Percentiles rank a stretch among this genome's conserved stretches.
Evolutionary conservation across 2,888 invertebrate species (phyloP).

Genomic region (Acrobasis consociella): DNA sequence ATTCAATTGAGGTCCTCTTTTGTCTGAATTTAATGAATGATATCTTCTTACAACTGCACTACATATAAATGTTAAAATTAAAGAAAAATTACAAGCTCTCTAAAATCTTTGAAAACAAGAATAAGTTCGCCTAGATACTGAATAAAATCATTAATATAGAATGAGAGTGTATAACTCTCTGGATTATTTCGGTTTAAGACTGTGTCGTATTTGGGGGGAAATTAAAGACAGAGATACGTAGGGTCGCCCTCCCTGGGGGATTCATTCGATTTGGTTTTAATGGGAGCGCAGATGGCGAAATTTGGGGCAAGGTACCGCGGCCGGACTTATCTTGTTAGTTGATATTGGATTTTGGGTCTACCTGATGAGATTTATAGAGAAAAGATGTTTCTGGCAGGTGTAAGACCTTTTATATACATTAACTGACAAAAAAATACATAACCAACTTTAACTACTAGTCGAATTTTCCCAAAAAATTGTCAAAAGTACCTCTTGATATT

Average conservation of each 20-base stretch:
- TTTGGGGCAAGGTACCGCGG: constrained; percentile 7
- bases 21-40: neutral
- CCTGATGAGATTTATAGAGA: constrained; percentile 5
- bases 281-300: constrained; percentile 10
- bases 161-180: neutral
- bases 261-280: constrained; percentile 16
- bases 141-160: no score
- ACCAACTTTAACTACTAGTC: no score
- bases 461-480: no score
- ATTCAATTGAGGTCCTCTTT: neutral
- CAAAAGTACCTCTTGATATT: no score
- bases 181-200: constrained; percentile 15
- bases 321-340: neutral
- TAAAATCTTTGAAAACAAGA: no score
- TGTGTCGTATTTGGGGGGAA: constrained; percentile 6
- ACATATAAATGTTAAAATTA: no score
- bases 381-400: no score
- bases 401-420: no score
- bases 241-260: constrained; percentile 8
- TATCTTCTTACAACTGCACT: no score
- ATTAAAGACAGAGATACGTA: constrained; percentile 14
- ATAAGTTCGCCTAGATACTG: no score
- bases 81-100: no score
- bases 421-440: no score
- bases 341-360: constrained; percentile 3